These are phyloP conservation scores for Malaclemys terrapin DNA, from an alignment of 2,113 vertebrate species.

Conservation along the genomic window DNA sequence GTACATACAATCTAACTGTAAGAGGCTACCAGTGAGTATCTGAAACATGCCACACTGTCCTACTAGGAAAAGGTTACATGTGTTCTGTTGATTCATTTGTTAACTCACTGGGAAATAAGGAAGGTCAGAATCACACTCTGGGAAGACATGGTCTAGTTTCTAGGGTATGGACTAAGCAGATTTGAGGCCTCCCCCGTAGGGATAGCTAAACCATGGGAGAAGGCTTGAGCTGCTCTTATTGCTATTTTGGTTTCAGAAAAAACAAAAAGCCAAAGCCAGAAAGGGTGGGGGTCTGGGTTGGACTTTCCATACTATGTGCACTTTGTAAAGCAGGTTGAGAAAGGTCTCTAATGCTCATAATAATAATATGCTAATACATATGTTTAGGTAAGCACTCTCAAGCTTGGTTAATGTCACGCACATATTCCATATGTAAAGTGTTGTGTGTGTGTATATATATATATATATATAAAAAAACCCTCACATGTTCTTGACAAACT, in stretches of 20 bases:
- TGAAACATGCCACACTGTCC: neutral
- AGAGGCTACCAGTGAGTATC: neutral
- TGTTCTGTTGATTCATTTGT: neutral
- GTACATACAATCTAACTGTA: neutral
- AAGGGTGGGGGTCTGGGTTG: neutral
- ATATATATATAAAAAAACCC: neutral
- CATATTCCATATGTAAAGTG: constrained; percentile 31
- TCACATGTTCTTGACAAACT: constrained; percentile 27
- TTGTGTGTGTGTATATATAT: neutral
- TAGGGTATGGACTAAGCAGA: constrained; percentile 15
- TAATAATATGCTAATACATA: neutral
- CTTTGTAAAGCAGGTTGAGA: neutral
- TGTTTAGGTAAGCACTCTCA: constrained; percentile 46
- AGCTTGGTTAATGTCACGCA: neutral
- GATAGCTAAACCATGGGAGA: neutral
- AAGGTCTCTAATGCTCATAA: neutral
- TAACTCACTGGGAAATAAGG: neutral
- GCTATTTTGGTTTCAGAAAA: constrained; percentile 10
- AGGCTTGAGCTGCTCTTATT: constrained; percentile 20
- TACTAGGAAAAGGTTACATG: neutral
- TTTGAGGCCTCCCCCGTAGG: neutral
- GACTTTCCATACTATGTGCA: neutral
- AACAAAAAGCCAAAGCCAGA: neutral
- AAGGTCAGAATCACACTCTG: neutral
- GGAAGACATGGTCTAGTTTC: neutral